These are phyloP conservation scores for Dicycla oo DNA, from an alignment of 2,888 invertebrate species.

Conservation along the genomic window DNA sequence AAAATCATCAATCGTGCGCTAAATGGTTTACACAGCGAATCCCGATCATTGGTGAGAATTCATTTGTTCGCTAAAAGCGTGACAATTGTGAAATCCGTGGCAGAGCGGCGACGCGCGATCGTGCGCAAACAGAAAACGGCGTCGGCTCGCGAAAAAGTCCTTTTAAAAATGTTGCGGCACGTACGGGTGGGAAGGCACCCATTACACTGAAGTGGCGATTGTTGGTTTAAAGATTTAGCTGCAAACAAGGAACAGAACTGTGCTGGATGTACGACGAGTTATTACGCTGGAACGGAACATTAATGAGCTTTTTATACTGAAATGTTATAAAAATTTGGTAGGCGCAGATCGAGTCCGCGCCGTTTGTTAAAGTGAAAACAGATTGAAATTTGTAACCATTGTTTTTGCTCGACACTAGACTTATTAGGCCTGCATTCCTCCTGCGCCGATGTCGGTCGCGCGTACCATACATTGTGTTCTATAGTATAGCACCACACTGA, in stretches of 20 bases:
- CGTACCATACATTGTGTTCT: too few relatives aligned
- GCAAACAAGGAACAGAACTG: constrained; percentile 74
- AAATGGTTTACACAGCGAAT: constrained; percentile 84
- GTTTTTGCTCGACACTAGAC: too few relatives aligned
- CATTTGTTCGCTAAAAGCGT: constrained; percentile 87
- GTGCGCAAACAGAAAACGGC: constrained; percentile 82
- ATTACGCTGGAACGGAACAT: constrained; percentile 17
- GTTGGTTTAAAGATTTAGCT: constrained; percentile 89
- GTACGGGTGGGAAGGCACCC: constrained; percentile 87
- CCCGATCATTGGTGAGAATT: constrained; percentile 85
- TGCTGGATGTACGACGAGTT: constrained; percentile 24
- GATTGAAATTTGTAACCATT: too few relatives aligned
- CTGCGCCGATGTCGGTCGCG: too few relatives aligned
- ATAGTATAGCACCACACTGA: too few relatives aligned
- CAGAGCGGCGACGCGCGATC: constrained; percentile 66
- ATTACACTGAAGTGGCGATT: constrained; percentile 89
- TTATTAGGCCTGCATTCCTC: too few relatives aligned
- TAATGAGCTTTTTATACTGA: not conserved
- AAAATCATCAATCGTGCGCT: constrained; percentile 74
- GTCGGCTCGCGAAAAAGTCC: constrained; percentile 89
- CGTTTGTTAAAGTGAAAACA: too few relatives aligned
- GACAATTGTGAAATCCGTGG: constrained; percentile 80
- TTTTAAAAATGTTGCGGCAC: constrained; percentile 90
- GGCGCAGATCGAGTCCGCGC: too few relatives aligned
- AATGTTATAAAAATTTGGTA: not conserved